Conservation (phyloP, 1,140 invertebrate genomes). For the Formica exsecta region DNA sequence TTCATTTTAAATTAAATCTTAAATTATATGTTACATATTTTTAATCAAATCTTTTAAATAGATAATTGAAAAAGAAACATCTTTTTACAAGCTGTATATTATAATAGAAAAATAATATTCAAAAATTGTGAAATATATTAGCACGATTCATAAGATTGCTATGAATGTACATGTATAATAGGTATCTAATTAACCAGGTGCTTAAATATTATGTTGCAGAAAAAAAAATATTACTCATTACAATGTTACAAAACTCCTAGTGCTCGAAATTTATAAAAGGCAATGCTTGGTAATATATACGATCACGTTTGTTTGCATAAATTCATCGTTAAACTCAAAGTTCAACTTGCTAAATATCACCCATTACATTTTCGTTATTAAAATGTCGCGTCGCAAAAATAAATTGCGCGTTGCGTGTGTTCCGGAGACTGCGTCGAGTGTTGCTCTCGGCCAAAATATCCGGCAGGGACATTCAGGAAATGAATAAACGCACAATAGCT, state of each 20-base stretch:
- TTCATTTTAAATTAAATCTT: neutral
- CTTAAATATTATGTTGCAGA: neutral
- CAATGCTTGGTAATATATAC: neutral
- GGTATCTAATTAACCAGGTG: neutral
- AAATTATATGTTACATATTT: neutral
- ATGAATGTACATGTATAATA: neutral
- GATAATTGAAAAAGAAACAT: neutral
- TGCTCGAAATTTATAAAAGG: neutral
- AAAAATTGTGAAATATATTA: neutral
- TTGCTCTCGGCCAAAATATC: conserved; percentile 50
- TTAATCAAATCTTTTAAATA: neutral
- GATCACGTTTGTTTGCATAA: conserved; percentile 1
- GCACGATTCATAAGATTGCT: neutral
- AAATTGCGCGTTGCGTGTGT: conserved; percentile 34
- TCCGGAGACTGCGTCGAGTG: conserved; percentile 34
- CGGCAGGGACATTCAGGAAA: conserved; percentile 51
- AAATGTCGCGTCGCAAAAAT: conserved; percentile 54
- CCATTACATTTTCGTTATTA: conserved; percentile 48
- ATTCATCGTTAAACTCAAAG: conserved; percentile 16
- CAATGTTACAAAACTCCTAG: neutral
- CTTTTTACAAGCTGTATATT: neutral
- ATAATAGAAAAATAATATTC: neutral
- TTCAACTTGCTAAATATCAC: conserved; percentile 36
- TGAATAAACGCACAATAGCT: conserved; percentile 60
- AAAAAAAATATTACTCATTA: neutral